phyloP scores from a whole-genome alignment of 2,113 vertebrate species.

The Furnarius figulus region DNA sequence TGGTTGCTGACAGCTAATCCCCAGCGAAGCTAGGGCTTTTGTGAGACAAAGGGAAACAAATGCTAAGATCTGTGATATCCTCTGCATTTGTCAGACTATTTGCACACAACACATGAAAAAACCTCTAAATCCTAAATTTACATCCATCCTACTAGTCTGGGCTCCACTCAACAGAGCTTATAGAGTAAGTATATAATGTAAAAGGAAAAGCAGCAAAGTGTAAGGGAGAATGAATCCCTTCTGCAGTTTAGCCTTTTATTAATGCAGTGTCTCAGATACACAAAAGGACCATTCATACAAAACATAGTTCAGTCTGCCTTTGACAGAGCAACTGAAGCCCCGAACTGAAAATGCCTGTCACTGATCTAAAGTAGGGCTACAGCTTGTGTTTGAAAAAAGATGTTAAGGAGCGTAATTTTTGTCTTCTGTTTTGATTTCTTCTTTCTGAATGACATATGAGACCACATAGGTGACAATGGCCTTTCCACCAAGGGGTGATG shows the following conservation, averaged over 20 bases:
- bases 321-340: not conserved
- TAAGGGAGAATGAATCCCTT: not conserved
- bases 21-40: not conserved
- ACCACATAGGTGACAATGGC: not conserved
- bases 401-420: not conserved
- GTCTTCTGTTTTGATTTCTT: not conserved
- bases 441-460: not conserved
- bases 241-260: not conserved
- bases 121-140: not conserved
- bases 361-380: not conserved
- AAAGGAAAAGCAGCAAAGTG: not conserved
- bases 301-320: not conserved
- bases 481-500: not conserved
- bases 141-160: not conserved
- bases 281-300: not conserved
- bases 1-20: not conserved
- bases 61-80: not conserved
- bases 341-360: not conserved
- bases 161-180: not conserved
- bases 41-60: not conserved
- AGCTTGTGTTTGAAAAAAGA: not conserved
- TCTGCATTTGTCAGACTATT: not conserved
- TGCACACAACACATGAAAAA: not conserved
- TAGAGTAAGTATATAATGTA: not conserved
- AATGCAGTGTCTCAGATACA: not conserved